phyloP scores from a whole-genome alignment of 2,113 vertebrate species.

The Agelaius tricolor region DNA sequence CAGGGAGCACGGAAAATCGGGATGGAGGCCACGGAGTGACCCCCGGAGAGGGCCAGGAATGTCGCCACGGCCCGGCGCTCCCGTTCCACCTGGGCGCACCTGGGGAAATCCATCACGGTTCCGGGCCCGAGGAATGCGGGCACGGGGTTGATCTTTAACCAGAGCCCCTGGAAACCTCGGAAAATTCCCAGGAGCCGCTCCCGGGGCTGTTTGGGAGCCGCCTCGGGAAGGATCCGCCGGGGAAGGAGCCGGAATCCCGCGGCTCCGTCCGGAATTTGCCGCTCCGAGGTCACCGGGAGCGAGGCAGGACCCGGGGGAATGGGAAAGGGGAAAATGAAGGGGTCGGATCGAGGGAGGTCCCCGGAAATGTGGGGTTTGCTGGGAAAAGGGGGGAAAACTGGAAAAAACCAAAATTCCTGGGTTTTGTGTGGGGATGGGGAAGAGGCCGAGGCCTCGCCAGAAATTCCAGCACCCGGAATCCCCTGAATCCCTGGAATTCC shows the following conservation, averaged over 20 bases:
- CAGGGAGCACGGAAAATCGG: neutral
- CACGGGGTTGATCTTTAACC: neutral
- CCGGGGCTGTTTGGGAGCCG: neutral
- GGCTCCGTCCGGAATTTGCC: accelerated
- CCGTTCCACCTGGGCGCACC: neutral
- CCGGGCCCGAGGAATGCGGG: neutral
- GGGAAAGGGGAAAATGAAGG: neutral
- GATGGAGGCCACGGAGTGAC: neutral
- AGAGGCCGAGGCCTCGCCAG: neutral
- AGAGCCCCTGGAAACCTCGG: accelerated
- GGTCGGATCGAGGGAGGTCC: accelerated
- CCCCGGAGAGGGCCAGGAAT: neutral
- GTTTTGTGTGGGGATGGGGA: too few species aligned
- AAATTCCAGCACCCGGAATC: neutral
- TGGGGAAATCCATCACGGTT: neutral
- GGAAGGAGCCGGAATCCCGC: neutral
- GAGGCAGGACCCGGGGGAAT: accelerated
- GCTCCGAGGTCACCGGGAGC: neutral
- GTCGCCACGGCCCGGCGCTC: neutral
- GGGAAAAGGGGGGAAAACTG: neutral
- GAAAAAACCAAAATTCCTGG: accelerated
- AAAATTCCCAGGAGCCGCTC: neutral
- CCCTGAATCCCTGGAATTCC: too few species aligned
- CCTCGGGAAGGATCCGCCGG: neutral
- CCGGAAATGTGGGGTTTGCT: accelerated